Evolutionary conservation across 2,888 invertebrate species (phyloP).

Genomic region (Philopedon plagiatum): DNA sequence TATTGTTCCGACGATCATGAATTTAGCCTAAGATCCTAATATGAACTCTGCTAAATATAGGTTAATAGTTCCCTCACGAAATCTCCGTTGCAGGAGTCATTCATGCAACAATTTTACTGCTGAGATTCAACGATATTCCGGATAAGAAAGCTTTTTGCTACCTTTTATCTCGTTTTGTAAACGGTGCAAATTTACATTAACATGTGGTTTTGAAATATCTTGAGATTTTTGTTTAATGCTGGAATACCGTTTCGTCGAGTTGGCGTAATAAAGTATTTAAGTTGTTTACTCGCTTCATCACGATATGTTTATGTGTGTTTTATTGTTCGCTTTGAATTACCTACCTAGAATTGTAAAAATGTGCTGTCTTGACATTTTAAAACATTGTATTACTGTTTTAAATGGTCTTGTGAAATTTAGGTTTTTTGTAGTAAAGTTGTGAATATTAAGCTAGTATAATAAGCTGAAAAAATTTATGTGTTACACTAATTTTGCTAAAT

Average conservation of each 20-base stretch:
- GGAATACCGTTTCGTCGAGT: neutral
- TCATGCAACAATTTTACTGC: slow-evolving; percentile 36
- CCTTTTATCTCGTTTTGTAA: slow-evolving; percentile 34
- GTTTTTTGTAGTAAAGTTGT: too few relatives aligned
- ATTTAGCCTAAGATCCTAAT: slow-evolving; percentile 30
- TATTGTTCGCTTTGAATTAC: neutral
- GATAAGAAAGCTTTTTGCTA: slow-evolving; percentile 39
- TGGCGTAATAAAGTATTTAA: slow-evolving; percentile 17
- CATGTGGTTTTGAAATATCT: slow-evolving; percentile 26
- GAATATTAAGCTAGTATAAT: too few relatives aligned
- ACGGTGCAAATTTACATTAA: slow-evolving; percentile 18
- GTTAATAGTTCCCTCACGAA: slow-evolving; percentile 48
- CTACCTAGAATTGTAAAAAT: neutral
- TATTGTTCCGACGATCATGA: too few relatives aligned
- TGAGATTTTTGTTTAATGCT: slow-evolving; percentile 18
- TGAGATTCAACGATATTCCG: slow-evolving; percentile 34
- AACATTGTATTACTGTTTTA: neutral
- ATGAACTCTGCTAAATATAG: slow-evolving; percentile 45
- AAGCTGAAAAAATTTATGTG: too few relatives aligned
- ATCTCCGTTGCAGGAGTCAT: slow-evolving; percentile 38
- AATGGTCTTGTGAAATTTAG: neutral
- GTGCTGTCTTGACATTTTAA: neutral
- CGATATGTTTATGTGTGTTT: slow-evolving; percentile 9
- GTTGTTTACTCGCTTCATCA: slow-evolving; percentile 12
- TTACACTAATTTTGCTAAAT: too few relatives aligned